Evolutionary conservation across 2,888 invertebrate species (phyloP).

Genomic region (Noctua fimbriata): DNA sequence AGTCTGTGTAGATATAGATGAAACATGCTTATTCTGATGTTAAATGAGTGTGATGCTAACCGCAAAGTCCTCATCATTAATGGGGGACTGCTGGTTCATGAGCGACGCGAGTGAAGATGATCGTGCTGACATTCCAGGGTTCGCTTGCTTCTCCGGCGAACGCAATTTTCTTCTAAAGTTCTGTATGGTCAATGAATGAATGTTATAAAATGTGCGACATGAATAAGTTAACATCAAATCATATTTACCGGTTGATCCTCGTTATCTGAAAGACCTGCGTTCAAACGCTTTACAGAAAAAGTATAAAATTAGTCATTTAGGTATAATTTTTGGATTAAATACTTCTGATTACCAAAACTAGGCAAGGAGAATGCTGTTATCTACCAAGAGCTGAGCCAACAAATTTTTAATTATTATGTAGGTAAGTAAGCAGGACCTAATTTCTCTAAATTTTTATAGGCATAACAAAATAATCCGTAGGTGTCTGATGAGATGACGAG

Average conservation of each 20-base stretch:
- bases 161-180: conserved; percentile 92
- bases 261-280: conserved; percentile 85
- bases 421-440: background rate
- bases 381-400: background rate
- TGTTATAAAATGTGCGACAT: conserved; percentile 10
- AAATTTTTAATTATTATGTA: no score
- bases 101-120: conserved; percentile 87
- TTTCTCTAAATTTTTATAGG: background rate
- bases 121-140: conserved; percentile 82
- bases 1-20: background rate
- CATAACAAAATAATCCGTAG: background rate
- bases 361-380: background rate
- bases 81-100: conserved; percentile 81
- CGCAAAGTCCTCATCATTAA: conserved; percentile 77
- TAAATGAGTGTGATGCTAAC: conserved; percentile 60
- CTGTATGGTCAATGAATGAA: conserved; percentile 77
- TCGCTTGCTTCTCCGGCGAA: conserved; percentile 88
- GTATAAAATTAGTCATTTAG: conserved; percentile 41
- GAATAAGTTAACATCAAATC: background rate
- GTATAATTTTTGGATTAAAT: background rate
- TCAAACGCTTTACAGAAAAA: conserved; percentile 79
- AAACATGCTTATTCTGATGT: conserved; percentile 1
- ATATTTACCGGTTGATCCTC: conserved; percentile 85
- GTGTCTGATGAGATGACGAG: background rate
- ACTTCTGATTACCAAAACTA: background rate